Base-by-base conservation (phyloP, 2,797 vertebrate genomes). In the Danio jaintianensis region DNA sequence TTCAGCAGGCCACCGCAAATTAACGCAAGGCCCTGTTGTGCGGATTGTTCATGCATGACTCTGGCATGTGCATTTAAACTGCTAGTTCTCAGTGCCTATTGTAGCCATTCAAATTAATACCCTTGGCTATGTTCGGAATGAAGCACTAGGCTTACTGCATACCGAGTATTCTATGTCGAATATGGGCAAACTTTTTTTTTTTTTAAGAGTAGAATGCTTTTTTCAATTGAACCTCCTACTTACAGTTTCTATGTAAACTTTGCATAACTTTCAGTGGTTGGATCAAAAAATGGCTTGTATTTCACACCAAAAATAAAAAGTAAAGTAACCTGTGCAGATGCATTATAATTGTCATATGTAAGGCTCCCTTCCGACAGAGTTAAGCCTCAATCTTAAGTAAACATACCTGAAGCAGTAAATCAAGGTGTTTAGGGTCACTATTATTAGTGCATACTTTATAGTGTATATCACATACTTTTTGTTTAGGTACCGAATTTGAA, bases 11-110 rank as follows among this genome's bases (percentile, higher is more conserved):
- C 59, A 66, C 63, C 67, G 74, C 75, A 82, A 73, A 72, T 82
- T 55, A 82, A 64, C 68, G 68, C 63, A 67, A 81, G 75, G 70
- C 64, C 59, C 66, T 76, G 76, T 66, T 43, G 80, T 55, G 22
- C n/a, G 20, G 62, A 82, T 82, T 78, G 74, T 79, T 84, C 82
- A 83, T 80, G 73, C 85, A 77, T 87, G 82, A 84, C 71, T 77
- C 75, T 68, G 68, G 53, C 55, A 64, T 58, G 73, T 81, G 53
- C 75, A 59, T 81, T 69, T 66, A 75, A 64, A 47, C 70, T 40
- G 52, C n/a, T 52, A n/a, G 29, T 3, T 71, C 22, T 47, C 42
- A 0, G 55, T 48, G 36, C 47, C 66, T 81, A 45, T 22, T 68
- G 55, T 22, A 66, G 40, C 50, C 69, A 55, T 71, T 71, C 5